Evolutionary conservation across 2,888 invertebrate genomes (phyloP).

Genomic region (Meganola albula): DNA sequence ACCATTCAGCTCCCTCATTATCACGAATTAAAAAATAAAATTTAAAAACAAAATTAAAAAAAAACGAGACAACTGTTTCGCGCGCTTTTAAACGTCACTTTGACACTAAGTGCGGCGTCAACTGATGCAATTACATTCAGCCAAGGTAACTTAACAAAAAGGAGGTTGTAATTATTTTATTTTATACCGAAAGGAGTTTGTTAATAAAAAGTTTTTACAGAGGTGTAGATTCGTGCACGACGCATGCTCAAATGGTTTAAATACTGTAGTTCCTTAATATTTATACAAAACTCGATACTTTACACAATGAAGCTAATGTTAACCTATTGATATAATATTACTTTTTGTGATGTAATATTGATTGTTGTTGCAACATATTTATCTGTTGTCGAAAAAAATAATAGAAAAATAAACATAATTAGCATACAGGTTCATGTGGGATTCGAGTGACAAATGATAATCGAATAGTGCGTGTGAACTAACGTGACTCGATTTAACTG

Average conservation of each 20-base stretch:
- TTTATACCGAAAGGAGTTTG: constrained; percentile 16
- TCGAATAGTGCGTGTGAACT: too few species aligned
- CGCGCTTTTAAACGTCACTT: constrained; percentile 68
- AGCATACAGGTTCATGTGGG: too few species aligned
- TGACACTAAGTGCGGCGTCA: constrained; percentile 54
- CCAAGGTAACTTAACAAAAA: constrained; percentile 56
- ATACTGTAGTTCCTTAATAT: constrained; percentile 27
- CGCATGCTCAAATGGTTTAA: constrained; percentile 27
- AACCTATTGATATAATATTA: constrained; percentile 8
- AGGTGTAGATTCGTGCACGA: constrained; percentile 27
- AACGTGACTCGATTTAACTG: too few species aligned
- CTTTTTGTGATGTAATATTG: constrained; percentile 12
- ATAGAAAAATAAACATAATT: too few species aligned
- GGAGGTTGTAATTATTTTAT: constrained; percentile 24
- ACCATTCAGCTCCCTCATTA: constrained; percentile 63
- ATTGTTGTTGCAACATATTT: constrained; percentile 12
- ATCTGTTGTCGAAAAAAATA: too few species aligned
- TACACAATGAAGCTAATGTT: too few species aligned
- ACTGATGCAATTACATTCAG: constrained; percentile 44
- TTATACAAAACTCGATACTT: constrained; percentile 32
- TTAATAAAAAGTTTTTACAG: constrained; percentile 17
- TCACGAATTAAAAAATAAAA: constrained; percentile 26
- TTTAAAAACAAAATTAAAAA: constrained; percentile 23
- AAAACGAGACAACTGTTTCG: constrained; percentile 39
- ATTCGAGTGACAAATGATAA: too few species aligned